These are phyloP conservation scores for Megaceryle torquata DNA, from an alignment of 2,113 vertebrate species.

Conservation along the genomic window DNA sequence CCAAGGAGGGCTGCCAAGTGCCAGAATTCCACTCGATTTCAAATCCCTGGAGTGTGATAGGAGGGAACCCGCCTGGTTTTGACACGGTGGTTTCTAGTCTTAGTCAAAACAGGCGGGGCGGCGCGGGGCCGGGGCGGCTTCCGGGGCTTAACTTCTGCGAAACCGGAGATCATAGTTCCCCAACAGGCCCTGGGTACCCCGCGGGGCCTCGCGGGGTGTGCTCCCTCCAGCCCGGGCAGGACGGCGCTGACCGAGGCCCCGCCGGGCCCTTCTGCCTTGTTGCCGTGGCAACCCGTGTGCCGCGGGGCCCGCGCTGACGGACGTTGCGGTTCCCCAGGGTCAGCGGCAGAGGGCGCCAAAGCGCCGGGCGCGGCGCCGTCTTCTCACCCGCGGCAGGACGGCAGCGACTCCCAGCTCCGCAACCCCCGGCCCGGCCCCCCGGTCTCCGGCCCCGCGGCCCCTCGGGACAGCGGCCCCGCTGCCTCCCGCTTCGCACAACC, in stretches of 20 bases:
- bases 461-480: not conserved
- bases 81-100: accelerated
- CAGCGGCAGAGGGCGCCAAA: not conserved
- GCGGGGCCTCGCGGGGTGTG: too few species aligned
- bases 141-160: not conserved
- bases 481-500: not conserved
- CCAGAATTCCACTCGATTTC: accelerated
- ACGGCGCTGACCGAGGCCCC: accelerated
- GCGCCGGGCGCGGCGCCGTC: not conserved
- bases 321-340: accelerated
- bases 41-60: accelerated
- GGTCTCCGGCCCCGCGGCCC: too few species aligned
- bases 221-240: too few species aligned
- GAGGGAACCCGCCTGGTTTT: not conserved
- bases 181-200: not conserved
- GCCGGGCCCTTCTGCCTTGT: not conserved
- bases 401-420: not conserved
- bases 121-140: not conserved
- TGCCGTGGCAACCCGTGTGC: not conserved
- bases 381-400: not conserved
- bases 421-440: not conserved
- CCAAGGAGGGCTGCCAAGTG: accelerated
- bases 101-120: not conserved
- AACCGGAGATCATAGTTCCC: accelerated
- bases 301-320: not conserved